Evolutionary conservation across 2,113 vertebrate species (phyloP).

Genomic region (human (Homo sapiens)): GRCh38 chr6:141008001-141008500

Average conservation of each 20-base stretch:
- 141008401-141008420: background rate
- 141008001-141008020: background rate
- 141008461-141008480: background rate
- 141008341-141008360: background rate
- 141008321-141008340: background rate
- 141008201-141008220: background rate
- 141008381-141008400: background rate
- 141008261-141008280: background rate
- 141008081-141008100: background rate
- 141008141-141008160: background rate
- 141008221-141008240: background rate
- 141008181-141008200: background rate
- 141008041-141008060: background rate
- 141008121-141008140: background rate
- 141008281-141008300: background rate
- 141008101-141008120: background rate
- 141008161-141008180: background rate
- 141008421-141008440: background rate
- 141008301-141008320: background rate
- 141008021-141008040: background rate
- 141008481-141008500: background rate
- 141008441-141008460: background rate
- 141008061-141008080: background rate
- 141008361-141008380: background rate
- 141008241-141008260: background rate